Conservation (phyloP, 2,113 vertebrate species). For the Eolophus roseicapilla region DNA sequence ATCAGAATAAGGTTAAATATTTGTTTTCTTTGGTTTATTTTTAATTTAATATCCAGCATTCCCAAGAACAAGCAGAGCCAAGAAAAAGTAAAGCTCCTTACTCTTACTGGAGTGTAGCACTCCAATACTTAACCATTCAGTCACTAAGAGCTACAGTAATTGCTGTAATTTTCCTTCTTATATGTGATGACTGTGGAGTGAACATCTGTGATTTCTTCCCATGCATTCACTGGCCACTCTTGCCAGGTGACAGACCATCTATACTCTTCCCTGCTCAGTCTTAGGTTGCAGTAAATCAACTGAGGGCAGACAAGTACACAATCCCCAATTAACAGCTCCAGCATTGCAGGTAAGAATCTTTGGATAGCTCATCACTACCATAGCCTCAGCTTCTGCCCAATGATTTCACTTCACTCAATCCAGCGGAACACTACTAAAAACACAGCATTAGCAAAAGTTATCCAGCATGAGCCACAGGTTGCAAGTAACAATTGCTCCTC, state of each 20-base stretch:
- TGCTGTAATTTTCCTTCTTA: background rate
- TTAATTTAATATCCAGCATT: slow-evolving; percentile 7
- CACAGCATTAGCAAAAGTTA: background rate
- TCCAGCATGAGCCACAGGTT: background rate
- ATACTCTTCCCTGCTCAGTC: background rate
- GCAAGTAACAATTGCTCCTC: background rate
- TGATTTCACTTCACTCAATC: background rate
- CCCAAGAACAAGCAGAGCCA: background rate
- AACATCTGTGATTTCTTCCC: background rate
- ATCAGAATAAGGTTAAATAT: background rate
- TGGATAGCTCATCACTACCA: background rate
- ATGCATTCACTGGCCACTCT: accelerated
- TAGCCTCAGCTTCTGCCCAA: background rate
- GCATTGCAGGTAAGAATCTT: background rate
- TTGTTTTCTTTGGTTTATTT: background rate
- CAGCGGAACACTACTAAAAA: background rate
- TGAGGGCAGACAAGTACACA: background rate
- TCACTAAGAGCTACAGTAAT: background rate
- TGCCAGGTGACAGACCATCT: background rate
- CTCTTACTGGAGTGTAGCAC: background rate
- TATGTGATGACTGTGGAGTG: background rate
- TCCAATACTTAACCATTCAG: background rate
- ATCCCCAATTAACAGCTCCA: background rate
- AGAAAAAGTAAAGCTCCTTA: background rate
- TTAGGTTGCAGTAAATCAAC: background rate